Evolutionary conservation across 1,140 invertebrate species (phyloP).

Genomic region (Lethocerus indicus): DNA sequence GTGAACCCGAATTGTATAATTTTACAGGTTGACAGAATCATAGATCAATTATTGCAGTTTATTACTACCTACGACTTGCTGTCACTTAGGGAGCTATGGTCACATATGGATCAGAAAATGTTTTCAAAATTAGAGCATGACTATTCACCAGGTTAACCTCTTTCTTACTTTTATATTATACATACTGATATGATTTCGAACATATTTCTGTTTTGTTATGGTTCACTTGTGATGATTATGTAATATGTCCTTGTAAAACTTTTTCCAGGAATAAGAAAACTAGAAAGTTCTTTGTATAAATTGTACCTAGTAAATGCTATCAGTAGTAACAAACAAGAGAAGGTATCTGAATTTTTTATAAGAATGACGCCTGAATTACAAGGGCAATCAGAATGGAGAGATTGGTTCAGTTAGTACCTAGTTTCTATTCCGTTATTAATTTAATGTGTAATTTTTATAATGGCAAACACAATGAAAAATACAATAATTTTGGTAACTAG

Average conservation of each 20-base stretch:
- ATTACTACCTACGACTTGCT: constrained; percentile 61
- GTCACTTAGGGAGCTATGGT: constrained; percentile 68
- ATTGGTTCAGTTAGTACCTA: constrained; percentile 94
- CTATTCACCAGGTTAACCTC: constrained; percentile 43
- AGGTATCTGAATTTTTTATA: constrained; percentile 76
- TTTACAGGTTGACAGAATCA: constrained; percentile 65
- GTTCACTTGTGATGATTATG: constrained; percentile 5
- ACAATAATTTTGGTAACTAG: no score
- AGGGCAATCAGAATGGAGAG: constrained; percentile 82
- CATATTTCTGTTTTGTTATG: neutral
- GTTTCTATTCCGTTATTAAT: no score
- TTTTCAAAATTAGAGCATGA: constrained; percentile 75
- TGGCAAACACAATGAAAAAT: no score
- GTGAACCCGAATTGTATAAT: constrained; percentile 5
- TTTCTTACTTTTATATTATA: neutral
- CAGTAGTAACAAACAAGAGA: constrained; percentile 62
- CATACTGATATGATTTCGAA: neutral
- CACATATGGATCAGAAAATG: constrained; percentile 66
- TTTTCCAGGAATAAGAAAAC: constrained; percentile 56
- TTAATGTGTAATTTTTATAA: no score
- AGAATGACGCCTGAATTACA: constrained; percentile 77
- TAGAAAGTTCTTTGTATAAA: constrained; percentile 78
- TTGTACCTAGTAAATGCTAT: constrained; percentile 78
- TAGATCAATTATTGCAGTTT: constrained; percentile 67
- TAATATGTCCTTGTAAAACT: constrained; percentile 8